These are phyloP conservation scores for Tachina fera DNA, from an alignment of 2,888 invertebrate genomes.

Conservation along the genomic window DNA sequence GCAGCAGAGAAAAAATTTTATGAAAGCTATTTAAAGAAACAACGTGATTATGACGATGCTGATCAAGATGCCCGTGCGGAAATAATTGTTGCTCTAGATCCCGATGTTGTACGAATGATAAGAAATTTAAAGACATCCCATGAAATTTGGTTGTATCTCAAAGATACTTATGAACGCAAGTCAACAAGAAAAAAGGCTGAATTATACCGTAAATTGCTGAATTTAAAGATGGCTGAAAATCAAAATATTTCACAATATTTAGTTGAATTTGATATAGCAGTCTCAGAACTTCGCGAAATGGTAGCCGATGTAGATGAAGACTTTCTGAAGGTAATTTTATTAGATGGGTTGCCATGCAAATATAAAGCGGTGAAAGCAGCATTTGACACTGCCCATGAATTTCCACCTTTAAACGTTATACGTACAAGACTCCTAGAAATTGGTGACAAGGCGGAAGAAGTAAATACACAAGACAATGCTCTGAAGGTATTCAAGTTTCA, in stretches of 20 bases:
- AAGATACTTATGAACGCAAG: neutral
- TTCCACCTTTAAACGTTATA: neutral
- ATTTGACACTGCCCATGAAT: neutral
- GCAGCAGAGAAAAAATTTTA: too few relatives aligned
- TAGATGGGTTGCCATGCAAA: neutral
- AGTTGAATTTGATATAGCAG: neutral
- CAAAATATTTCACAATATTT: neutral
- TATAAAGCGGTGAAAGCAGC: neutral
- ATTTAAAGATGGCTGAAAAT: neutral
- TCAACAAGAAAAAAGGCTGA: neutral
- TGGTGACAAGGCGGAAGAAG: neutral
- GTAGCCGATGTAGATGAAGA: neutral
- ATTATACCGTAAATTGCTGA: neutral
- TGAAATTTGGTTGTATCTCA: neutral
- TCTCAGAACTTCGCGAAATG: neutral
- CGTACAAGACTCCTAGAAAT: conserved; percentile 5
- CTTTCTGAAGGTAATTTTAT: neutral
- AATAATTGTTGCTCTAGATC: too few relatives aligned
- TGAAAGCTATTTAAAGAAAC: too few relatives aligned
- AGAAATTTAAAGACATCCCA: too few relatives aligned
- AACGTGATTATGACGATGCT: too few relatives aligned
- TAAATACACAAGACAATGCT: neutral
- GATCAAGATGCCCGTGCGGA: too few relatives aligned
- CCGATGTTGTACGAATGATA: too few relatives aligned
- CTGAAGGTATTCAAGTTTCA: neutral